Percentiles rank a stretch among this genome's conserved stretches.
Conservation (phyloP, 2,113 vertebrate genomes). For the Coturnix japonica region DNA sequence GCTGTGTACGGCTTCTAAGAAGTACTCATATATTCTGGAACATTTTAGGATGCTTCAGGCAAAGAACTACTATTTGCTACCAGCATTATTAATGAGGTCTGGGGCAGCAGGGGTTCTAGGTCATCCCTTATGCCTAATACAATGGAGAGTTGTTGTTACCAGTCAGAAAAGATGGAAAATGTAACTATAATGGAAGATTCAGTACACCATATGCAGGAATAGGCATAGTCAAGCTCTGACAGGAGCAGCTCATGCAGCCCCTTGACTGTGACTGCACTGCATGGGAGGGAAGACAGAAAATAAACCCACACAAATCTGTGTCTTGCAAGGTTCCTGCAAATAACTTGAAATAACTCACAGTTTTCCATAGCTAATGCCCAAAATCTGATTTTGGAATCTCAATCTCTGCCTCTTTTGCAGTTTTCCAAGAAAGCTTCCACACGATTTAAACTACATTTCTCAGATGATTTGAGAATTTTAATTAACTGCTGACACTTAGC, state of each 20-base stretch:
- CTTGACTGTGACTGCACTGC: neutral
- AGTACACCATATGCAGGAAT: neutral
- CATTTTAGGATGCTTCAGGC: neutral
- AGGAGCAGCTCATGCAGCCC: neutral
- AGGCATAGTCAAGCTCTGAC: neutral
- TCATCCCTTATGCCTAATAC: neutral
- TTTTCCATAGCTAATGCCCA: conserved; percentile 9
- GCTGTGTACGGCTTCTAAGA: neutral
- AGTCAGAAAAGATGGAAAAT: neutral
- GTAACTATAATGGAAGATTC: neutral
- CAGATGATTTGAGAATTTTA: neutral
- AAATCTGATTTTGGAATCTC: neutral
- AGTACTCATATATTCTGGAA: neutral
- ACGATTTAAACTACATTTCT: neutral
- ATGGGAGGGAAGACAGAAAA: neutral
- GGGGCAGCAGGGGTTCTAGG: neutral
- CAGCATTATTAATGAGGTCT: neutral
- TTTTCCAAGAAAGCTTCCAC: neutral
- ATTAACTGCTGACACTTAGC: neutral
- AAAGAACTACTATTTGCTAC: neutral
- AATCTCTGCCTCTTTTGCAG: neutral
- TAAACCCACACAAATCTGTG: neutral
- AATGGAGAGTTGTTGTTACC: neutral
- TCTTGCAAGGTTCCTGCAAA: neutral
- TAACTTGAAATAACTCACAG: neutral